Percentiles rank a stretch among this genome's conserved stretches.
Conservation (phyloP, 2,113 vertebrate genomes). For the Varanus komodoensis region DNA sequence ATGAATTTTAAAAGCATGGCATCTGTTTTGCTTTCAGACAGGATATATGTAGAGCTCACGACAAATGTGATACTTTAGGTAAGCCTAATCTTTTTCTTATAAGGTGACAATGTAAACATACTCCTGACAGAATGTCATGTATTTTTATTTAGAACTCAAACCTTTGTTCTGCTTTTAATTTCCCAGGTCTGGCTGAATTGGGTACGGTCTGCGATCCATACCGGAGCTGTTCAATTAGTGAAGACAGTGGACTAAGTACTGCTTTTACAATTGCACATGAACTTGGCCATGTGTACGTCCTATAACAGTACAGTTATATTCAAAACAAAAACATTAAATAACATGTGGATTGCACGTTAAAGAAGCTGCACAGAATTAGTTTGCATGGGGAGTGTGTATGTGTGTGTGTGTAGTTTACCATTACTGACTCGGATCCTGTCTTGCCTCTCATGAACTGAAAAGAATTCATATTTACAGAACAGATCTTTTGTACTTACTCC, state of each 20-base stretch:
- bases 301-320: constrained; percentile 66
- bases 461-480: background rate
- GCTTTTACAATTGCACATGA: constrained; percentile 98
- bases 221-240: constrained; percentile 97
- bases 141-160: constrained; percentile 55
- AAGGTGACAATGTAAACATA: constrained; percentile 14
- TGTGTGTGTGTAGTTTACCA: background rate
- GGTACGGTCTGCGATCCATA: constrained; percentile 97
- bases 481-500: background rate
- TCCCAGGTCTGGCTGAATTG: constrained; percentile 92
- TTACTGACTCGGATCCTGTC: background rate
- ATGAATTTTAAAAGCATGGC: constrained; percentile 61
- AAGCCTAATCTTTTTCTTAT: constrained; percentile 63
- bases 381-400: background rate
- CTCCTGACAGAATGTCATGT: constrained; percentile 23
- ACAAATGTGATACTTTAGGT: constrained; percentile 99
- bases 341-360: background rate
- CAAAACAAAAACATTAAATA: constrained; percentile 42
- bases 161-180: constrained; percentile 41
- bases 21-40: constrained; percentile 86
- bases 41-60: constrained; percentile 97
- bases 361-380: background rate
- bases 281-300: constrained; percentile 96
- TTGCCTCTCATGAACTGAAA: background rate
- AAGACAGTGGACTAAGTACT: constrained; percentile 96